Evolutionary conservation across 2,113 vertebrate species (phyloP).

Genomic region (Hippocampus guttulatus): DNA sequence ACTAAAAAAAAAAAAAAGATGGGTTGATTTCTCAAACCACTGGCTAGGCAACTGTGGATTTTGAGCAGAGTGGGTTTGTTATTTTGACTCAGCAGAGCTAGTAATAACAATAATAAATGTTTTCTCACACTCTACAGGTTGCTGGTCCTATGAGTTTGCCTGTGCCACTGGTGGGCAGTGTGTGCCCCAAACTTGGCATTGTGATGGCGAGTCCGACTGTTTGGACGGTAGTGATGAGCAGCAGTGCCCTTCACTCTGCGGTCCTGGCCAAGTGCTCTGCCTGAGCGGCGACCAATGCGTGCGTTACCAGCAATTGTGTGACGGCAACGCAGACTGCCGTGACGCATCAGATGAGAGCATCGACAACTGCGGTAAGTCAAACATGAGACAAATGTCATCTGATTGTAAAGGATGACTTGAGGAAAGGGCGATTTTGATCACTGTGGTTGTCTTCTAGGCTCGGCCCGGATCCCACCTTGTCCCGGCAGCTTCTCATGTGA

Average conservation of each 20-base stretch:
- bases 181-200: conserved; percentile 80
- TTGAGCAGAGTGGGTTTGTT: no score
- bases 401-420: neutral
- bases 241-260: conserved; percentile 54
- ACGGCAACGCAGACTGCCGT: conserved; percentile 67
- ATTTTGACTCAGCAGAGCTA: no score
- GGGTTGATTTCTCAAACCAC: neutral
- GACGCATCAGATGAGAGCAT: conserved; percentile 72
- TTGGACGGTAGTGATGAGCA: conserved; percentile 77
- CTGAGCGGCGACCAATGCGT: conserved; percentile 72
- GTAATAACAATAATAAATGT: neutral
- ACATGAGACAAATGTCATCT: neutral
- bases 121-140: conserved; percentile 39
- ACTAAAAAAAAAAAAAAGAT: neutral
- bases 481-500: conserved; percentile 72
- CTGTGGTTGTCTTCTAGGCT: conserved; percentile 61
- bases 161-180: conserved; percentile 78
- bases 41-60: no score
- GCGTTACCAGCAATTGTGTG: conserved; percentile 72
- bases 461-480: conserved; percentile 70
- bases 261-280: conserved; percentile 66
- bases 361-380: conserved; percentile 71
- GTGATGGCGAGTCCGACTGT: conserved; percentile 85
- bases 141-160: conserved; percentile 73
- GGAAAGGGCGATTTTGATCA: neutral